Conservation (phyloP, 2,113 vertebrate species). For the Zonotrichia leucophrys region DNA sequence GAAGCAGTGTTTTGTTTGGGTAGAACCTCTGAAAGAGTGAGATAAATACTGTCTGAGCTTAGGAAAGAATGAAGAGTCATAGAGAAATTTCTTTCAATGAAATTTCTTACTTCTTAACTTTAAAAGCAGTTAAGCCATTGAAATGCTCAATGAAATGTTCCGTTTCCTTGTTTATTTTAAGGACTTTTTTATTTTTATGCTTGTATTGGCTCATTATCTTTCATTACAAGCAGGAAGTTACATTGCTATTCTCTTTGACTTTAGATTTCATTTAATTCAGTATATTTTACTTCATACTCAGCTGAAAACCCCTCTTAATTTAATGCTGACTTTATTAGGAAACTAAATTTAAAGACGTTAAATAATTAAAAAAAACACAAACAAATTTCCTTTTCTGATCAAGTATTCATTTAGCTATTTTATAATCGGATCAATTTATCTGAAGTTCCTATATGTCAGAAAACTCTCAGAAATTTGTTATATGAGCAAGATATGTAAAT, state of each 20-base stretch:
- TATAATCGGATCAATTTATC: neutral
- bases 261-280: neutral
- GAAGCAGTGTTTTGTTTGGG: neutral
- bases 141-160: neutral
- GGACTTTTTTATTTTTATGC: neutral
- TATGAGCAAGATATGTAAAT: neutral
- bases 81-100: neutral
- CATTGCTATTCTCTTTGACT: neutral
- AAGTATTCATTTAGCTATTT: neutral
- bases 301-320: neutral
- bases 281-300: neutral
- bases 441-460: neutral
- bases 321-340: neutral
- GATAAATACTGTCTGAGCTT: neutral
- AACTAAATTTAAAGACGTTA: neutral
- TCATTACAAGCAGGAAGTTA: neutral
- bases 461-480: neutral
- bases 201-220: neutral
- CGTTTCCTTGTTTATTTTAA: fast-evolving
- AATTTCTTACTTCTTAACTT: neutral
- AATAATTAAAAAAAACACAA: neutral
- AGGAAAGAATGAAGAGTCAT: neutral
- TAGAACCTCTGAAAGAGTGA: neutral
- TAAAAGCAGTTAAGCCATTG: neutral
- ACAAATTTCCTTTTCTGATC: neutral